These are phyloP conservation scores for Pluvialis apricaria DNA, from an alignment of 2,113 vertebrate species.

Conservation along the genomic window DNA sequence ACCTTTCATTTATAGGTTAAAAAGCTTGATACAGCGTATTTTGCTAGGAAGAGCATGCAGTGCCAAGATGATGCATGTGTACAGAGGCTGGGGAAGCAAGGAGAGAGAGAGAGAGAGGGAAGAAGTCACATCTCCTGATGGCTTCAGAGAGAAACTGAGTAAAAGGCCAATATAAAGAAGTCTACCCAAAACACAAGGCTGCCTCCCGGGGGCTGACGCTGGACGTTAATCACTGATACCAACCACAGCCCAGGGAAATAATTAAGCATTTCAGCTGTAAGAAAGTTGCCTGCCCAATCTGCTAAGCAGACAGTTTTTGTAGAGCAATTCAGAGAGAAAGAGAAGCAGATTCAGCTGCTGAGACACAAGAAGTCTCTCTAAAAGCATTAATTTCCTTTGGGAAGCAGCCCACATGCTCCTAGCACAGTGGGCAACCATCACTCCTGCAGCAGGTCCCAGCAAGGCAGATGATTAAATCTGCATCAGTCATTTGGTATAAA, in stretches of 20 bases:
- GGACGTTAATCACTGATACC: background rate
- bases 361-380: constrained; percentile 20
- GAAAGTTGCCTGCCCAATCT: background rate
- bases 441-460: constrained; percentile 14
- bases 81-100: background rate
- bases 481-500: background rate
- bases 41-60: background rate
- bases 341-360: constrained; percentile 40
- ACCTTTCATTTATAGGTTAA: background rate
- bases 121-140: background rate
- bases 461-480: constrained; percentile 25
- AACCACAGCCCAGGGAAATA: background rate
- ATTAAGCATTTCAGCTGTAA: background rate
- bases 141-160: background rate
- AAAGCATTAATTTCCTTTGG: constrained; percentile 47
- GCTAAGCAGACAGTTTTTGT: constrained; percentile 39
- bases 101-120: background rate
- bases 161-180: background rate
- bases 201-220: background rate
- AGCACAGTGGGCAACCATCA: constrained; percentile 33
- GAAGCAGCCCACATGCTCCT: constrained; percentile 36
- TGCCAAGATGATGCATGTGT: background rate
- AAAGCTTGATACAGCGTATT: background rate
- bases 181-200: background rate
- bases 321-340: constrained; percentile 5